Percentiles rank a stretch among this genome's conserved stretches.
phyloP scores from a whole-genome alignment of 2,888 invertebrate genomes.

The Atrina japonica region DNA sequence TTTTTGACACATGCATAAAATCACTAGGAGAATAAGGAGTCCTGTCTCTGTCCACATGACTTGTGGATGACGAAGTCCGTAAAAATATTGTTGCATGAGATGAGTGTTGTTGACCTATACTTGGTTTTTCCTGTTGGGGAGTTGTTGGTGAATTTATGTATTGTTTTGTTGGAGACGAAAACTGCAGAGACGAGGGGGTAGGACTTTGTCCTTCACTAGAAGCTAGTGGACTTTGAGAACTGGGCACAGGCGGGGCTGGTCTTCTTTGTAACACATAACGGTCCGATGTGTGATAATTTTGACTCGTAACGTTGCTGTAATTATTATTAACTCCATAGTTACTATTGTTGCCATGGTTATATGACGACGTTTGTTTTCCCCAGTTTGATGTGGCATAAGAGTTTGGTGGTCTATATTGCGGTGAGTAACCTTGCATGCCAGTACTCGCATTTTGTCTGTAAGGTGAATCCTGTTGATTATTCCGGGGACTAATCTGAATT shows the following conservation, averaged over 20 bases:
- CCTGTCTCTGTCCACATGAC: slow-evolving; percentile 17
- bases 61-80: slow-evolving; percentile 42
- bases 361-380: background rate
- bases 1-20: slow-evolving; percentile 31
- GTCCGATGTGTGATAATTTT: slow-evolving; percentile 1
- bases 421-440: background rate
- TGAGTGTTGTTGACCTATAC: slow-evolving; percentile 46
- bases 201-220: slow-evolving; percentile 38
- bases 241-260: slow-evolving; percentile 20
- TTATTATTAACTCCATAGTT: slow-evolving; percentile 3
- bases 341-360: background rate
- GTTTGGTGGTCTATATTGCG: background rate
- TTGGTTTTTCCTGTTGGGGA: slow-evolving; percentile 9
- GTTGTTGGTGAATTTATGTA: slow-evolving; percentile 26
- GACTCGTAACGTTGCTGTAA: background rate
- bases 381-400: slow-evolving; percentile 3
- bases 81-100: slow-evolving; percentile 55
- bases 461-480: slow-evolving; percentile 7
- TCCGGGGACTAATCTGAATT: slow-evolving; percentile 28
- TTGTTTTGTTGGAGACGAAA: slow-evolving; percentile 25
- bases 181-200: slow-evolving; percentile 20
- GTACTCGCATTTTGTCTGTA: slow-evolving; percentile 11
- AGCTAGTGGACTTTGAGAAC: slow-evolving; percentile 37
- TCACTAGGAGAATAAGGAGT: slow-evolving; percentile 26
- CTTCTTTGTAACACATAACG: slow-evolving; percentile 5